A percentile compares a stretch with the other conserved stretches of the same genome.
Evolutionary conservation across 1,140 invertebrate genomes (phyloP).

Genomic region (Amyelois transitella): DNA sequence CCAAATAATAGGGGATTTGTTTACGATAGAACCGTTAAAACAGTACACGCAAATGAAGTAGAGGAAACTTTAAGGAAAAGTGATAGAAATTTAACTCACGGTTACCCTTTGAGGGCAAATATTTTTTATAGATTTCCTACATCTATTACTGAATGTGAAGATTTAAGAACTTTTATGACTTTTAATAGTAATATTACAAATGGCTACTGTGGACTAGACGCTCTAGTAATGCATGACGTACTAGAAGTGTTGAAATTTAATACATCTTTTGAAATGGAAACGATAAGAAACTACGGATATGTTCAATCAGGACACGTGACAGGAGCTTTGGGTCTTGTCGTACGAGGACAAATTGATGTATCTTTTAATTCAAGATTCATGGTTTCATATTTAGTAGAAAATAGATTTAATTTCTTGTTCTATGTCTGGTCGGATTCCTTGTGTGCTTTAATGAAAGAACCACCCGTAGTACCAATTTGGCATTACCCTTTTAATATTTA

Average conservation of each 20-base stretch:
- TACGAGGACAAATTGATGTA: slow-evolving; percentile 13
- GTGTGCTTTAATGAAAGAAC: slow-evolving; percentile 6
- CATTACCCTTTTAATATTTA: slow-evolving; percentile 12
- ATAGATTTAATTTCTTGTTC: slow-evolving; percentile 11
- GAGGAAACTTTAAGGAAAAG: neutral
- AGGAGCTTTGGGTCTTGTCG: slow-evolving; percentile 13
- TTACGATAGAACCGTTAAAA: slow-evolving; percentile 25
- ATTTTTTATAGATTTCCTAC: slow-evolving; percentile 31
- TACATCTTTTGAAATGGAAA: slow-evolving; percentile 5
- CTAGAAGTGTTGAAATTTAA: slow-evolving; percentile 20
- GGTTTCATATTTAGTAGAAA: slow-evolving; percentile 6
- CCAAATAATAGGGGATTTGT: neutral
- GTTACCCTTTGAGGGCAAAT: slow-evolving; percentile 21
- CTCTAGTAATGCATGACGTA: slow-evolving; percentile 17
- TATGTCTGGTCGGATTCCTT: slow-evolving; percentile 13
- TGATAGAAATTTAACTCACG: slow-evolving; percentile 2
- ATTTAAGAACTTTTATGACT: slow-evolving; percentile 10
- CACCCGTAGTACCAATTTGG: slow-evolving; percentile 17
- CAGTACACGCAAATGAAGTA: slow-evolving; percentile 13
- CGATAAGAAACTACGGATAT: slow-evolving; percentile 14
- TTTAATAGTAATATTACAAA: slow-evolving; percentile 7
- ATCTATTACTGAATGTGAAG: slow-evolving; percentile 14
- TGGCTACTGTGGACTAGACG: slow-evolving; percentile 26
- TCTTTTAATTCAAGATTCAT: slow-evolving; percentile 27
- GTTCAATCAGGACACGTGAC: neutral